These are phyloP conservation scores for Characodon lateralis DNA, from an alignment of 2,797 vertebrate genomes.

Conservation along the genomic window DNA sequence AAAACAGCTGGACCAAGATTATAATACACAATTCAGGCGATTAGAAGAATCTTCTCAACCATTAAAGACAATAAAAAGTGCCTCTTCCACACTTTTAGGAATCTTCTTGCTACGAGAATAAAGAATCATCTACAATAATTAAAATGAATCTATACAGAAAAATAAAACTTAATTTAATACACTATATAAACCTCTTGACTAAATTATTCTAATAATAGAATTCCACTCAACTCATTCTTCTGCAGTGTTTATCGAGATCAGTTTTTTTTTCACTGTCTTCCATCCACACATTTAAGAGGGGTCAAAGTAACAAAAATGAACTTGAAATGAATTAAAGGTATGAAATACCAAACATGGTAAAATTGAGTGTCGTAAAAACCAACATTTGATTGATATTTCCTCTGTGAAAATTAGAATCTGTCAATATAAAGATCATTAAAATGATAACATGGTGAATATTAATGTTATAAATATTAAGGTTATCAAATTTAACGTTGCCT, in stretches of 20 bases:
- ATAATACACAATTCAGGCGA: slow-evolving; percentile 65
- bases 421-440: too few relatives aligned
- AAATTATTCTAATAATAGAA: slow-evolving; percentile 82
- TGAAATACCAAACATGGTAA: too few relatives aligned
- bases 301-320: too few relatives aligned
- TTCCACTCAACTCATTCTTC: slow-evolving; percentile 76
- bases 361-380: too few relatives aligned
- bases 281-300: slow-evolving; percentile 39
- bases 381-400: too few relatives aligned
- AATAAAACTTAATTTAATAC: slow-evolving; percentile 88
- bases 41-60: slow-evolving; percentile 73
- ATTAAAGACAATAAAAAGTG: slow-evolving; percentile 73
- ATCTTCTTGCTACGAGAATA: slow-evolving; percentile 77
- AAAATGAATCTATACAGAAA: slow-evolving; percentile 85
- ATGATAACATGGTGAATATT: too few relatives aligned
- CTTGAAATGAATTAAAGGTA: too few relatives aligned
- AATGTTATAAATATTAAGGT: too few relatives aligned
- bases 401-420: too few relatives aligned
- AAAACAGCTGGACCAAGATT: slow-evolving; percentile 78
- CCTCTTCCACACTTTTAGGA: slow-evolving; percentile 72
- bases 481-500: too few relatives aligned
- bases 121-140: slow-evolving; percentile 80
- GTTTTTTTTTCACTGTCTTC: slow-evolving; percentile 63
- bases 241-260: slow-evolving; percentile 72
- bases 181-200: slow-evolving; percentile 85